Conservation (phyloP, 2,113 vertebrate genomes). For the Trematocara marginatum region DNA sequence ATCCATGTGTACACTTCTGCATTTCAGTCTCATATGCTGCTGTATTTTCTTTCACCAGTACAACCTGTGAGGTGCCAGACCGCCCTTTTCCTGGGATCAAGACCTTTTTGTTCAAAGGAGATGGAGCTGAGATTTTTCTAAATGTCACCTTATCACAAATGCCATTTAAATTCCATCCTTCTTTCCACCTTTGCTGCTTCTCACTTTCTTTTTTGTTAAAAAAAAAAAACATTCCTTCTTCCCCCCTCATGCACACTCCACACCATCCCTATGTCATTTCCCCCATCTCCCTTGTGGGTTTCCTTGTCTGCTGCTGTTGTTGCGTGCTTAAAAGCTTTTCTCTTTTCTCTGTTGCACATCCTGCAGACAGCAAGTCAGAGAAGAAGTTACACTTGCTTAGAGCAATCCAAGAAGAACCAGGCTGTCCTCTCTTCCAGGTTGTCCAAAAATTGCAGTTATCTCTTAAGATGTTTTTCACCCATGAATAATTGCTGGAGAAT, state of each 20-base stretch:
- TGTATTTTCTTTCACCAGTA: not conserved
- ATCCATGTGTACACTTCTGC: not conserved
- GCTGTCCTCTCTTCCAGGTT: not conserved
- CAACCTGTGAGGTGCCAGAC: not conserved
- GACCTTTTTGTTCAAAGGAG: constrained; percentile 30
- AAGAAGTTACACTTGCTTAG: not conserved
- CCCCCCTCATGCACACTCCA: not conserved
- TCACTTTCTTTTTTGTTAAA: not conserved
- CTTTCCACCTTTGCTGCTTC: not conserved
- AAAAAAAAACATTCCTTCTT: not conserved
- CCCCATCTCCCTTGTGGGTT: not conserved
- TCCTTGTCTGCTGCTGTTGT: constrained; percentile 25
- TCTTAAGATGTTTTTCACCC: not conserved
- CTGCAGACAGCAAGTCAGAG: not conserved
- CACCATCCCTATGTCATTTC: not conserved
- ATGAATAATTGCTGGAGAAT: not conserved
- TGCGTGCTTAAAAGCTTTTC: constrained; percentile 1
- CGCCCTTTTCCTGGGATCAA: not conserved
- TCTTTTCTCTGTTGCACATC: constrained; percentile 29
- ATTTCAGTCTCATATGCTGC: not conserved
- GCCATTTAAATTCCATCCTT: constrained; percentile 33
- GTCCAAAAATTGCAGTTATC: not conserved
- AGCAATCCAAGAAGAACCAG: not conserved
- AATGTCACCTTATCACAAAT: constrained; percentile 66
- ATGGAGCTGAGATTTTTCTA: constrained; percentile 42